Conservation (phyloP, 1,140 invertebrate species). For the Papilio machaon region DNA sequence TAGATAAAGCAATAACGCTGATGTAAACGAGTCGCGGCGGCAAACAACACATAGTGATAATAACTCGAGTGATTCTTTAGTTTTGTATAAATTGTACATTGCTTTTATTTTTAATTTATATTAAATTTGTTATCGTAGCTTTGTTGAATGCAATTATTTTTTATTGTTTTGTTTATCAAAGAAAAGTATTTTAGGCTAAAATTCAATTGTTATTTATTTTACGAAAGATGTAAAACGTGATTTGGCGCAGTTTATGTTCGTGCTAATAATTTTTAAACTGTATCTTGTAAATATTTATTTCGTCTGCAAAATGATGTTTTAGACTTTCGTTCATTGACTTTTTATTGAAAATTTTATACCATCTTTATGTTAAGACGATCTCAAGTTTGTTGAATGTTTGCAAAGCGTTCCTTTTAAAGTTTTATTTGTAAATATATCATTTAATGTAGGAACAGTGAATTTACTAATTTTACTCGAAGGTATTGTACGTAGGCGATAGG, state of each 20-base stretch:
- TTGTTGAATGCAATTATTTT: constrained; percentile 81
- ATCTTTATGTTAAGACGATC: constrained; percentile 81
- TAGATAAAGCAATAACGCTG: constrained; percentile 53
- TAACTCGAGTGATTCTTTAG: constrained; percentile 74
- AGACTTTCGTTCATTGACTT: constrained; percentile 73
- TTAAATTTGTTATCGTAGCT: constrained; percentile 82
- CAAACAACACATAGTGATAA: constrained; percentile 69
- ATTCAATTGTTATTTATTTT: constrained; percentile 82
- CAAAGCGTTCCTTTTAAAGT: constrained; percentile 82
- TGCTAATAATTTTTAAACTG: constrained; percentile 58
- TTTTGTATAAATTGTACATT: constrained; percentile 80
- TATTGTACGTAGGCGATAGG: constrained; percentile 59
- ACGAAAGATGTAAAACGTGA: constrained; percentile 75
- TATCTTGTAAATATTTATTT: constrained; percentile 70
- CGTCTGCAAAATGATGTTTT: constrained; percentile 66
- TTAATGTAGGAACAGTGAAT: constrained; percentile 79
- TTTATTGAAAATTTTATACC: constrained; percentile 79
- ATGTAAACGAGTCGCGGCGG: constrained; percentile 44
- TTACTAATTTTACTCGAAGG: constrained; percentile 72
- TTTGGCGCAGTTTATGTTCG: constrained; percentile 67
- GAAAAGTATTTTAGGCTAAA: constrained; percentile 80
- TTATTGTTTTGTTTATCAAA: constrained; percentile 81
- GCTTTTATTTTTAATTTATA: constrained; percentile 81
- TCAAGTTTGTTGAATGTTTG: constrained; percentile 82
- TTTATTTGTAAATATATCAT: constrained; percentile 81